Base-by-base conservation (phyloP, 2,797 vertebrate species). In the Sebastes nivosus region DNA sequence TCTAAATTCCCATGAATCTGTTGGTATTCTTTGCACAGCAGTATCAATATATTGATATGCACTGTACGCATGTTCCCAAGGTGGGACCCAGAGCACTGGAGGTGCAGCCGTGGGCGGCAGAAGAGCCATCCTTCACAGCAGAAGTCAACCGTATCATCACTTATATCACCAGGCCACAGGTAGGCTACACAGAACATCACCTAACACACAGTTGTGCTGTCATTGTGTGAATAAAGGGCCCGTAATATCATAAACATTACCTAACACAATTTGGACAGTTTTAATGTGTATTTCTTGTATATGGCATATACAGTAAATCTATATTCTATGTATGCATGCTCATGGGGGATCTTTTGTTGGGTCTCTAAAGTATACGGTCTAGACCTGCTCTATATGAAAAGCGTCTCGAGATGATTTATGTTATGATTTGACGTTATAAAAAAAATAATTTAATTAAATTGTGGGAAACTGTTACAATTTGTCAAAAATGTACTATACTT, bases 111-210 rank as follows among this genome's bases (percentile, higher is more conserved):
- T 96, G 95, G 94, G 94, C 90, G 5, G 75, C 79, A 68, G 89
- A 84, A 50, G 54, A 89, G 67, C 87, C 90, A 3, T 95, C 94
- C 42, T 95, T 96, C 85, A 80, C 73, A 11, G 86, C 91, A 68
- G 95, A 96, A 72, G 86, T 95, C 64, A 60, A 83, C 27, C 93
- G 94, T 36, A 79, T 96, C 70, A 59, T 94, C 71, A 59, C 63
- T 6, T 93, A 93, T 59, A 90, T 95, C 88, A 93, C 82, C 82
- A 93, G 74, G 25, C 93, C 91, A 29, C 93, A 95, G 94, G 95
- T 96, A 89, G 50, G 81, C 60, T 24, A 42, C 67, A 61, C 63
- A 58, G 12, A 84, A 16, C 30, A 67, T 52, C 65, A 70, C 32
- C 10, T 29, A 24, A 61, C 54, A 63, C 67, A 65, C 29, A 58